Evolutionary conservation across 2,888 invertebrate genomes (phyloP).

Genomic region (Sturmia bella): DNA sequence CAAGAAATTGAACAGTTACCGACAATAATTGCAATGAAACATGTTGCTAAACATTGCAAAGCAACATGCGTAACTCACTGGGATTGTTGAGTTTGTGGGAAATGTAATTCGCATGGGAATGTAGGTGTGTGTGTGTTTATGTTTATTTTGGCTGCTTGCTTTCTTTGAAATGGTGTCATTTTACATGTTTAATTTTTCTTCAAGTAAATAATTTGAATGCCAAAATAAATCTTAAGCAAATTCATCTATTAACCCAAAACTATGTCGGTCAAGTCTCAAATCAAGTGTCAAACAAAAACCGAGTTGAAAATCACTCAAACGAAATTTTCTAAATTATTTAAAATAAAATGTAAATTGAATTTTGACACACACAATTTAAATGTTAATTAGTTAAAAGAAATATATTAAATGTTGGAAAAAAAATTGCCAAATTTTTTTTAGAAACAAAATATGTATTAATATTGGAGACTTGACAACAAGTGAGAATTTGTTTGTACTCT

Average conservation of each 20-base stretch:
- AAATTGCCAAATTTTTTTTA: background rate
- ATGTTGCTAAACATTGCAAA: slow-evolving; percentile 16
- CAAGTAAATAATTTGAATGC: background rate
- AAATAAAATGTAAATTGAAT: background rate
- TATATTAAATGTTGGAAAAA: background rate
- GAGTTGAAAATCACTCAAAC: slow-evolving; percentile 11
- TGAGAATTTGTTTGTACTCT: too few species aligned
- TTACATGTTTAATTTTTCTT: background rate
- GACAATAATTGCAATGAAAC: background rate
- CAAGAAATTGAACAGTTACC: slow-evolving; percentile 13
- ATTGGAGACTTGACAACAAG: too few species aligned
- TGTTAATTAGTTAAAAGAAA: slow-evolving; percentile 34
- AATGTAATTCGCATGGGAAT: too few species aligned
- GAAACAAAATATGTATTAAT: too few species aligned
- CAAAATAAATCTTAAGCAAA: slow-evolving; percentile 1
- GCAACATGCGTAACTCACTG: slow-evolving; percentile 27
- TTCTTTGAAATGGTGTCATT: slow-evolving; percentile 25
- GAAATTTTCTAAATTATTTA: background rate
- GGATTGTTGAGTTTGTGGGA: too few species aligned
- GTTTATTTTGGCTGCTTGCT: background rate
- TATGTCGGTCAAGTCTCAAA: slow-evolving; percentile 29
- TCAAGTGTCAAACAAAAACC: slow-evolving; percentile 38
- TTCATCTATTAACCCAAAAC: slow-evolving; percentile 29
- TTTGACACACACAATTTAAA: slow-evolving; percentile 1
- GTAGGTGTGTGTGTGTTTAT: too few species aligned